A percentile compares a stretch with the other conserved stretches of the same genome.
These are phyloP conservation scores for Netelia fuscicornis DNA, from an alignment of 2,888 invertebrate genomes.

Conservation along the genomic window DNA sequence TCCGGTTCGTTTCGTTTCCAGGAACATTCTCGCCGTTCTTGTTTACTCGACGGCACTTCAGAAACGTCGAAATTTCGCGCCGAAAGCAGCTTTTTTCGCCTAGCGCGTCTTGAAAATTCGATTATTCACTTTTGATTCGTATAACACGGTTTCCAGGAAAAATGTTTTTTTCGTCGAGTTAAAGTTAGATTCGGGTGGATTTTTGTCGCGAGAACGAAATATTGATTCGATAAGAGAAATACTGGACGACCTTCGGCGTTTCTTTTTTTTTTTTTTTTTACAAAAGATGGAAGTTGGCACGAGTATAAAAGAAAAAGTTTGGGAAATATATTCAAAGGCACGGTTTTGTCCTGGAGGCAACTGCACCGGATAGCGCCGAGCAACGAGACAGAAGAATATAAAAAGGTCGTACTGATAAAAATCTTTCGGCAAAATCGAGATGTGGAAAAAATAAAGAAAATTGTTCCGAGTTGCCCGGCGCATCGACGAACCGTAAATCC, in stretches of 20 bases:
- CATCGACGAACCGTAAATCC: constrained; percentile 60
- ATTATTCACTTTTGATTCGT: too few relatives aligned
- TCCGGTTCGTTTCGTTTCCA: constrained; percentile 50
- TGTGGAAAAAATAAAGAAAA: constrained; percentile 30
- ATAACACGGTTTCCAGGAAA: too few relatives aligned
- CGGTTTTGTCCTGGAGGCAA: constrained; percentile 20
- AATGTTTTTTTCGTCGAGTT: too few relatives aligned
- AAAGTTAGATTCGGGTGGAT: too few relatives aligned
- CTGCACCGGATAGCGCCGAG: neutral
- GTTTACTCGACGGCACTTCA: constrained; percentile 36
- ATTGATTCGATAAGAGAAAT: too few relatives aligned
- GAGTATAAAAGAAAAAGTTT: neutral
- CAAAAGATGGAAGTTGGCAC: neutral
- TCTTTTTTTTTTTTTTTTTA: neutral
- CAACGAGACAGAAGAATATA: constrained; percentile 18
- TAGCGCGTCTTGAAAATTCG: too few relatives aligned
- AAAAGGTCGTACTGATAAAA: constrained; percentile 33
- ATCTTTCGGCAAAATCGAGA: constrained; percentile 59
- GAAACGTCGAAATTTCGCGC: neutral
- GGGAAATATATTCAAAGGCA: constrained; percentile 37
- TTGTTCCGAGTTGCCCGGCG: constrained; percentile 29
- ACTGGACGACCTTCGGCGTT: too few relatives aligned
- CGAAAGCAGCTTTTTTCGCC: too few relatives aligned
- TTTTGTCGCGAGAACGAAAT: too few relatives aligned
- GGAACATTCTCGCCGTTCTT: constrained; percentile 43